Evolutionary conservation across 2,797 vertebrate genomes (phyloP).

Genomic region (Brachymystax lenok): DNA sequence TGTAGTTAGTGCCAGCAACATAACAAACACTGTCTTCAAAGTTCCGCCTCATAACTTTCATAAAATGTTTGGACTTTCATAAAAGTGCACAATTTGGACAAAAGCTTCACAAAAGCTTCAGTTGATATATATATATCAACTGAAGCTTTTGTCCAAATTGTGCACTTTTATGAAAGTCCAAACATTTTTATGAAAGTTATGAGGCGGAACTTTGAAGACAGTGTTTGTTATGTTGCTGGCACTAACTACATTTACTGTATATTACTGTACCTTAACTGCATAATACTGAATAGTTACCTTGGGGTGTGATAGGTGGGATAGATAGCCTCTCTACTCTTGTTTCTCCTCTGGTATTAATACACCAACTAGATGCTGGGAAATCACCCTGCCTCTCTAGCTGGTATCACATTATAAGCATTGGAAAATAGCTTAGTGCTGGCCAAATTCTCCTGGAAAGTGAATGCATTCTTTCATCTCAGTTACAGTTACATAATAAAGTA

Average conservation of each 20-base stretch:
- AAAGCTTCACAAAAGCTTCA: no score
- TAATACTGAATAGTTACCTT: slow-evolving; percentile 37
- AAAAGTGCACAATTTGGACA: no score
- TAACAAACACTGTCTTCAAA: no score
- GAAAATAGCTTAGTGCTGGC: slow-evolving; percentile 60
- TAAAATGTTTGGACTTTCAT: no score
- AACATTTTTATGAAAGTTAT: background rate
- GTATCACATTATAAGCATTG: slow-evolving; percentile 70
- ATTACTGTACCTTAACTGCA: slow-evolving; percentile 15
- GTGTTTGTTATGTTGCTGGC: background rate
- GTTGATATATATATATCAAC: no score
- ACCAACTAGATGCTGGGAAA: slow-evolving; percentile 72
- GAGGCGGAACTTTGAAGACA: background rate
- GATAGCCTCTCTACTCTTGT: slow-evolving; percentile 25
- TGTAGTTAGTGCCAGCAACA: no score
- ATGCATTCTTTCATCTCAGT: slow-evolving; percentile 41
- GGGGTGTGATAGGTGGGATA: slow-evolving; percentile 27
- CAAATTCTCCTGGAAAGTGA: slow-evolving; percentile 58
- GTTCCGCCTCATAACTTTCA: no score
- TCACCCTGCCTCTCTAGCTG: slow-evolving; percentile 67
- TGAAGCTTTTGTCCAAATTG: background rate
- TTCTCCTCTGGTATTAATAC: slow-evolving; percentile 67
- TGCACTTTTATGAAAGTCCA: background rate
- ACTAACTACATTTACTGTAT: background rate
- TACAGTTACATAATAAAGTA: slow-evolving; percentile 50